phyloP scores from a whole-genome alignment of 37 sponge, comb jelly and placozoan species.

The Chondrosia reniformis region DNA sequence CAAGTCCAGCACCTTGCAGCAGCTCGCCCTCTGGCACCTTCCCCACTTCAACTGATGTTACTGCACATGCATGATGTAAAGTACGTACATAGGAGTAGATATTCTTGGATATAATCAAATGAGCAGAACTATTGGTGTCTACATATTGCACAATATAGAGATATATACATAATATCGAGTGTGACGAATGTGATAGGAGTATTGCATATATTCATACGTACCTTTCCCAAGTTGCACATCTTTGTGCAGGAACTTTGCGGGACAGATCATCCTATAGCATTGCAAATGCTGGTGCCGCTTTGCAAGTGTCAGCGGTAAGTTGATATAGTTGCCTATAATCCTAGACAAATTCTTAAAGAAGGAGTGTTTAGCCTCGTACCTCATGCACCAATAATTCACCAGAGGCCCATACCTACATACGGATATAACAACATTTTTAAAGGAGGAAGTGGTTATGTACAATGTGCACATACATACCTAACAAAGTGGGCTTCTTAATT shows the following conservation, averaged over 20 bases:
- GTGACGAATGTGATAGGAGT: background rate
- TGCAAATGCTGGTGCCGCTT: background rate
- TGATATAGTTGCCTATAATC: conserved; percentile 2
- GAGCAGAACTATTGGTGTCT: too few relatives aligned
- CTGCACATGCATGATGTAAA: background rate
- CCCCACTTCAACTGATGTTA: background rate
- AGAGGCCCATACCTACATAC: conserved; percentile 3
- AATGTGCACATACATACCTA: background rate
- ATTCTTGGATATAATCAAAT: too few relatives aligned
- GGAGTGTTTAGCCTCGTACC: conserved; percentile 2
- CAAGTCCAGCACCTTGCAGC: background rate
- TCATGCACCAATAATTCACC: conserved; percentile 5
- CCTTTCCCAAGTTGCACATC: background rate
- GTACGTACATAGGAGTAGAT: too few relatives aligned
- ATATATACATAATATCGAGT: background rate
- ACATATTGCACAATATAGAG: background rate
- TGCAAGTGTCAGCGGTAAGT: conserved; percentile 2
- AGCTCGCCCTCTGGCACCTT: background rate
- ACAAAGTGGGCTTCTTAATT: background rate
- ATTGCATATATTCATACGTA: background rate
- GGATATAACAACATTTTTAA: background rate
- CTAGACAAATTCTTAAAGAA: background rate
- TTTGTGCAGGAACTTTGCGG: background rate
- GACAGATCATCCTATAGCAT: background rate
- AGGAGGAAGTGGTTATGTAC: background rate